These are phyloP conservation scores for Ctenosaura bakeri DNA, from an alignment of 2,797 vertebrate species.

Conservation along the genomic window DNA sequence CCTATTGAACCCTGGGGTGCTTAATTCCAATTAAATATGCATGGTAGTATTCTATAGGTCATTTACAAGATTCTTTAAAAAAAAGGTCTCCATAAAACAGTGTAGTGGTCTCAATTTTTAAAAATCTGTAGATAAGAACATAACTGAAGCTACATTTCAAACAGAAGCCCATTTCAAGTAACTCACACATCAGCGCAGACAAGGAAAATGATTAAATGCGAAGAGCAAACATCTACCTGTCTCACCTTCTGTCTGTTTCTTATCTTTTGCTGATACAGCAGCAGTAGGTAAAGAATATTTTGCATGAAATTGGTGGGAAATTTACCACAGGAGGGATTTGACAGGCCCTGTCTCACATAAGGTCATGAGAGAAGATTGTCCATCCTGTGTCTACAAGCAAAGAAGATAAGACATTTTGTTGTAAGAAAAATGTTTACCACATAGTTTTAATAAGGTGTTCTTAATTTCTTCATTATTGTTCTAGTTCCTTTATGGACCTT, in stretches of 20 bases:
- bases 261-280: background rate
- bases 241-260: background rate
- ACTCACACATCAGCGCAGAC: slow-evolving; percentile 39
- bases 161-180: slow-evolving; percentile 45
- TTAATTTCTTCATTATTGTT: background rate
- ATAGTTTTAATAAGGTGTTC: background rate
- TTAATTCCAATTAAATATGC: background rate
- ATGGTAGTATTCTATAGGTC: background rate
- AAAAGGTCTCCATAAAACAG: background rate
- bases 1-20: background rate
- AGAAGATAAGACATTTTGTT: background rate
- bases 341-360: background rate
- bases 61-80: background rate
- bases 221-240: slow-evolving; percentile 21
- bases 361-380: background rate
- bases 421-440: background rate
- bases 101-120: background rate
- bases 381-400: background rate
- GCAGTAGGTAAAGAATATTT: background rate
- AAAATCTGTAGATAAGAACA: background rate
- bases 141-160: background rate
- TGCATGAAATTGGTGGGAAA: background rate
- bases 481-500: background rate
- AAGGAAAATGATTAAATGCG: background rate
- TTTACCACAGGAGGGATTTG: background rate